A percentile compares a stretch with the other conserved stretches of the same genome.
These are phyloP conservation scores for Trichacis sp. DNA, from an alignment of 2,888 invertebrate species.

Conservation along the genomic window DNA sequence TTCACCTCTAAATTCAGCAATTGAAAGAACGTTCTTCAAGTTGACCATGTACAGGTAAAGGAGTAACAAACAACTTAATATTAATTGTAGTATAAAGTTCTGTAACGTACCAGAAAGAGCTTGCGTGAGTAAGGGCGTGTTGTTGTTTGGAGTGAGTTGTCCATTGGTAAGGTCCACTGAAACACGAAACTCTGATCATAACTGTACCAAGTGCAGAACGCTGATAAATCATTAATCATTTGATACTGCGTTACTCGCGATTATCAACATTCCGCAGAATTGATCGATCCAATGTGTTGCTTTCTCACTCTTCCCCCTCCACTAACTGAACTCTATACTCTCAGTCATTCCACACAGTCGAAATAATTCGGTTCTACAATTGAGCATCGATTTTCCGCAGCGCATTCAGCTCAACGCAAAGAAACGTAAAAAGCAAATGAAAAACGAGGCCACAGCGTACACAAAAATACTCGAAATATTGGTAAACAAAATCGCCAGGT, in stretches of 20 bases:
- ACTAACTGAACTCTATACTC: no score
- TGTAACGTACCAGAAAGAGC: constrained; percentile 88
- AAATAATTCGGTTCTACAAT: no score
- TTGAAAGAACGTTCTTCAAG: no score
- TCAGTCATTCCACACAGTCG: no score
- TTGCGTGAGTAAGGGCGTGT: constrained; percentile 94
- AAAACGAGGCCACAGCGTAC: constrained; percentile 26
- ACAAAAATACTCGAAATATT: constrained; percentile 9
- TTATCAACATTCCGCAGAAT: constrained; percentile 19
- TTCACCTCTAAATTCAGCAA: no score
- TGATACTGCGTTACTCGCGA: constrained; percentile 22
- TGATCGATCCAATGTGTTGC: constrained; percentile 60
- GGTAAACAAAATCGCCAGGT: no score
- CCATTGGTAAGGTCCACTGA: constrained; percentile 96
- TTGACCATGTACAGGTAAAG: no score
- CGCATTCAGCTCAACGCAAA: constrained; percentile 60
- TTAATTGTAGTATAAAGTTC: background rate
- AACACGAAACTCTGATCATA: constrained; percentile 77
- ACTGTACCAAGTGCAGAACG: constrained; percentile 69
- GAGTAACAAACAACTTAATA: no score
- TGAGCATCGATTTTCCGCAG: constrained; percentile 62
- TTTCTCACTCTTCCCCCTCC: constrained; percentile 44
- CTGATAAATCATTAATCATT: constrained; percentile 19
- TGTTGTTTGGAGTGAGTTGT: constrained; percentile 95
- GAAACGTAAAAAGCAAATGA: constrained; percentile 46